Evolutionary conservation across 1,140 invertebrate species (phyloP).

Genomic region (Cherax quadricarinatus): DNA sequence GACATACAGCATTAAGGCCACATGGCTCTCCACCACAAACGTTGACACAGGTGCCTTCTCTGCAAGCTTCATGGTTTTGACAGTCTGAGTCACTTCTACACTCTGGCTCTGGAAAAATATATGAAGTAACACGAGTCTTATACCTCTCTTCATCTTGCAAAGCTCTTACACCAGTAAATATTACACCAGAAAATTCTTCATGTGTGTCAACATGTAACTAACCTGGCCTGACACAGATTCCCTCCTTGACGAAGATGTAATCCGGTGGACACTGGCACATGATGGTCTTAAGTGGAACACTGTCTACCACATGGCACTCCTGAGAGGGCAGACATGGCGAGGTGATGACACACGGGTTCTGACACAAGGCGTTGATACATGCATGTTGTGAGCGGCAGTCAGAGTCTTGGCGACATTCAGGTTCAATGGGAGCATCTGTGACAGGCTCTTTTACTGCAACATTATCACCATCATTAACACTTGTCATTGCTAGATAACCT

Average conservation of each 20-base stretch:
- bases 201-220: slow-evolving; percentile 77
- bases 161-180: too few species aligned
- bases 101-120: slow-evolving; percentile 76
- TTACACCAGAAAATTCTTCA: neutral
- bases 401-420: slow-evolving; percentile 84
- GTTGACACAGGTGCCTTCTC: slow-evolving; percentile 85
- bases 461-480: too few species aligned
- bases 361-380: slow-evolving; percentile 87
- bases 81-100: slow-evolving; percentile 87
- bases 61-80: slow-evolving; percentile 83
- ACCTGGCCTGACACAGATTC: slow-evolving; percentile 84
- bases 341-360: slow-evolving; percentile 85
- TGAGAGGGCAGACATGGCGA: slow-evolving; percentile 85
- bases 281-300: slow-evolving; percentile 74
- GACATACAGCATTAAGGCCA: slow-evolving; percentile 90
- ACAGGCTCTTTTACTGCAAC: slow-evolving; percentile 46
- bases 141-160: neutral
- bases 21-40: slow-evolving; percentile 87
- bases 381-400: slow-evolving; percentile 86
- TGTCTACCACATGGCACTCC: slow-evolving; percentile 76
- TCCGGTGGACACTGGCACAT: slow-evolving; percentile 75
- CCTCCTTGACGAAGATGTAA: slow-evolving; percentile 82
- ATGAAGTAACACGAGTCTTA: neutral
- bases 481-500: too few species aligned
- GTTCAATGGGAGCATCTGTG: slow-evolving; percentile 53